These are phyloP conservation scores for Ooceraea biroi DNA, from an alignment of 1,140 invertebrate species.

Conservation along the genomic window DNA sequence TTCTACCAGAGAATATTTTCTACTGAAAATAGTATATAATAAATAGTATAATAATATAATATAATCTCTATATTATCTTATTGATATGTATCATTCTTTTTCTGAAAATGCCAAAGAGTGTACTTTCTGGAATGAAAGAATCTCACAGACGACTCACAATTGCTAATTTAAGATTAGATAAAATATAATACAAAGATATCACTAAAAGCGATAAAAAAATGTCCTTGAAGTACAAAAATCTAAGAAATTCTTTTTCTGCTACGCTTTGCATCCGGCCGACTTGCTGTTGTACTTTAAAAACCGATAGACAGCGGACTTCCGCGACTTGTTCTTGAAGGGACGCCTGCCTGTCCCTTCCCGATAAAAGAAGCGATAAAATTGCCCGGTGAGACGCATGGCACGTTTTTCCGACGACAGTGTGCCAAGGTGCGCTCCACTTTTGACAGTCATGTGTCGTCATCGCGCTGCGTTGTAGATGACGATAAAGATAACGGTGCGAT, in stretches of 20 bases:
- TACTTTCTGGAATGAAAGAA: no score
- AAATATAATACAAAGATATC: no score
- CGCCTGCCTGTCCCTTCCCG: background rate
- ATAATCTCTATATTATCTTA: no score
- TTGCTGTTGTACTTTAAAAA: conserved; percentile 17
- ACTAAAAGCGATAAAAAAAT: no score
- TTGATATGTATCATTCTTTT: no score
- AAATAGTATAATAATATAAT: no score
- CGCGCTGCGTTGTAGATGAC: conserved; percentile 10
- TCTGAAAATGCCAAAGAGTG: no score
- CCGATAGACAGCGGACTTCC: conserved; percentile 15
- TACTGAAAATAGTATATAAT: no score
- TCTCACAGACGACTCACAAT: no score
- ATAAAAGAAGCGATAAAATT: conserved; percentile 29
- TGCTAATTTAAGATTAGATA: no score
- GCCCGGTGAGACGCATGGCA: background rate
- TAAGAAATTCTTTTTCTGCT: background rate
- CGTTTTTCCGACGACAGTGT: conserved; percentile 16
- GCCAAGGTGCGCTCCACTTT: conserved; percentile 51
- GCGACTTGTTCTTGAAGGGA: background rate
- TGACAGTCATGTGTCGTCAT: conserved; percentile 32
- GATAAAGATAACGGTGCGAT: conserved; percentile 51
- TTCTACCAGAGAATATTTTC: no score
- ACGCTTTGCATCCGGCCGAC: background rate
- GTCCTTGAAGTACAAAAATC: no score